Conservation (phyloP, 2,113 vertebrate genomes). For the Neolamprologus hecqui region DNA sequence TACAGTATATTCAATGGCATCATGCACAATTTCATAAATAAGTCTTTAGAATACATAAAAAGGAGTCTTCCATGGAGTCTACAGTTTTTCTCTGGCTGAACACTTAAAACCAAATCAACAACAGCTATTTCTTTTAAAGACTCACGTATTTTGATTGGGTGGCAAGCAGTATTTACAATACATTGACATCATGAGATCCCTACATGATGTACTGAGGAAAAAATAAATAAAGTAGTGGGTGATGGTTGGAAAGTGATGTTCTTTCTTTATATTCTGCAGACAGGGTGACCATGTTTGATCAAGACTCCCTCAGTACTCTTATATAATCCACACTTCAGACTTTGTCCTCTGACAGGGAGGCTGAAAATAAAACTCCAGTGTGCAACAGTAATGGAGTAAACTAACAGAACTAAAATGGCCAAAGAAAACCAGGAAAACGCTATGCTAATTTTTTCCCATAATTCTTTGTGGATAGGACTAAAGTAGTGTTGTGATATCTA, state of each 20-base stretch:
- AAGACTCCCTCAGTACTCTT: not conserved
- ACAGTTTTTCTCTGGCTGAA: rapidly evolving
- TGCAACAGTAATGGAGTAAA: not conserved
- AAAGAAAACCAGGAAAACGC: rapidly evolving
- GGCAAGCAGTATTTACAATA: not conserved
- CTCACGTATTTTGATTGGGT: rapidly evolving
- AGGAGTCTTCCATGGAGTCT: not conserved
- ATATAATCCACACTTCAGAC: not conserved
- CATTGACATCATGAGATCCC: not conserved
- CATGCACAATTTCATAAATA: not conserved
- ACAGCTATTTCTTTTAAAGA: not conserved
- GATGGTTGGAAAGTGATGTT: not conserved
- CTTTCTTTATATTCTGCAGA: not conserved
- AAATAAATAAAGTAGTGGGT: not conserved
- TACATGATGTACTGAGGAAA: not conserved
- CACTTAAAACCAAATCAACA: not conserved
- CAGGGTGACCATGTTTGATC: not conserved
- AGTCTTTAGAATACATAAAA: not conserved
- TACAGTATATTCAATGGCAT: not conserved
- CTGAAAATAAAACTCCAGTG: not conserved
- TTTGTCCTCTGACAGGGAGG: not conserved
- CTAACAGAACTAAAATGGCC: not conserved
- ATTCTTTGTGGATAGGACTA: not conserved
- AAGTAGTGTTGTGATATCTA: rapidly evolving
- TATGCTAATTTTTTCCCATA: not conserved